These are phyloP conservation scores for Holotrichia oblita DNA, from an alignment of 1,140 invertebrate species.

Conservation along the genomic window DNA sequence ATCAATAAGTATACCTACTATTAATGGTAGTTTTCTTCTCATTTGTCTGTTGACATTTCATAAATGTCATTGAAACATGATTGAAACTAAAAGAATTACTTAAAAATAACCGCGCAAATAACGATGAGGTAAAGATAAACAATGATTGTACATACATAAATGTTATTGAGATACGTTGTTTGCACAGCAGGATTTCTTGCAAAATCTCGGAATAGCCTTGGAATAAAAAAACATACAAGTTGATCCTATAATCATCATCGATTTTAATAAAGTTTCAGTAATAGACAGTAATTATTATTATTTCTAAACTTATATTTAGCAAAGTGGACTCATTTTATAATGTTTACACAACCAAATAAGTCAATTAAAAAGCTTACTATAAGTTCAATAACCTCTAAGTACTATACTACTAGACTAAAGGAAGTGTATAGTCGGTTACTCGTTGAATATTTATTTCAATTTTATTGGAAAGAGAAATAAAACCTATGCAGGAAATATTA, in stretches of 20 bases:
- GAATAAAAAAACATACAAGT: too few species aligned
- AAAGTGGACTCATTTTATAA: not conserved
- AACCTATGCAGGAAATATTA: not conserved
- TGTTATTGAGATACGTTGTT: too few species aligned
- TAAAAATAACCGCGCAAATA: too few species aligned
- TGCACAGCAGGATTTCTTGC: too few species aligned
- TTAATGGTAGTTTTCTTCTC: too few species aligned
- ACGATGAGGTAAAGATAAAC: too few species aligned
- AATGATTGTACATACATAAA: too few species aligned
- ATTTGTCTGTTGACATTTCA: too few species aligned
- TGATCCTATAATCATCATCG: not conserved
- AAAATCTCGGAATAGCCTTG: too few species aligned
- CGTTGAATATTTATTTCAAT: not conserved
- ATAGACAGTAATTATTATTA: not conserved
- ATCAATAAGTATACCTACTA: too few species aligned
- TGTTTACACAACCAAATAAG: not conserved
- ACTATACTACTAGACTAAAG: not conserved
- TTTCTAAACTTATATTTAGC: not conserved
- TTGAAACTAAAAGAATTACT: too few species aligned
- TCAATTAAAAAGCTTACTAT: not conserved
- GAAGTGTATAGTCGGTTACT: not conserved
- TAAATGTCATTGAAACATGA: too few species aligned
- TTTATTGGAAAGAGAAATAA: not conserved
- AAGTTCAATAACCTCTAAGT: not conserved
- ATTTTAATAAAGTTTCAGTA: not conserved